Evolutionary conservation across 2,888 invertebrate genomes (phyloP).

Genomic region (Axea sp.): DNA sequence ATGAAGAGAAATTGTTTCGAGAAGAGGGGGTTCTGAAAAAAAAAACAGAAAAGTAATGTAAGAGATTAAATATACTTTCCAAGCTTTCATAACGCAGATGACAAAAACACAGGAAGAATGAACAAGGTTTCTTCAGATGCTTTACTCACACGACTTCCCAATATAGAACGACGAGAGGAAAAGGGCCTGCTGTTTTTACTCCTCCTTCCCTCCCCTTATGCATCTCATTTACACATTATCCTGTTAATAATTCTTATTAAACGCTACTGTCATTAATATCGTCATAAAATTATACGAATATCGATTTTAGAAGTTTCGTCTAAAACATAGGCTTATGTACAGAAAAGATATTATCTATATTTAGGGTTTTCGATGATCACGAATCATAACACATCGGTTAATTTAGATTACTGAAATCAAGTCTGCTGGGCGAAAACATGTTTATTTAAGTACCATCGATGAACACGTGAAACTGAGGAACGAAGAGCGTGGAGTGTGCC

Average conservation of each 20-base stretch:
- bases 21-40: slow-evolving; percentile 27
- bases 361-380: slow-evolving; percentile 69
- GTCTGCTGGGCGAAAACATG: slow-evolving; percentile 66
- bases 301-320: slow-evolving; percentile 73
- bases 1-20: slow-evolving; percentile 22
- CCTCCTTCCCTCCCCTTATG: slow-evolving; percentile 60
- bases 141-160: slow-evolving; percentile 50
- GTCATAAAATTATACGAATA: slow-evolving; percentile 74
- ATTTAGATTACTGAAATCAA: slow-evolving; percentile 68
- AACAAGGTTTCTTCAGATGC: slow-evolving; percentile 41
- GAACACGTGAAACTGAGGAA: slow-evolving; percentile 65
- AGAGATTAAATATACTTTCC: slow-evolving; percentile 56
- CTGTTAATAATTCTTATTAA: slow-evolving; percentile 75
- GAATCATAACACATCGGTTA: slow-evolving; percentile 72
- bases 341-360: slow-evolving; percentile 76
- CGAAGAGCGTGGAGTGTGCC: slow-evolving; percentile 76
- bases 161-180: slow-evolving; percentile 48
- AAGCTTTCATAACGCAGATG: slow-evolving; percentile 54
- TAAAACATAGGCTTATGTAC: slow-evolving; percentile 78
- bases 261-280: slow-evolving; percentile 75
- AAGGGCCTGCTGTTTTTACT: slow-evolving; percentile 54
- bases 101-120: slow-evolving; percentile 35
- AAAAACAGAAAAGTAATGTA: slow-evolving; percentile 49
- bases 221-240: slow-evolving; percentile 73
- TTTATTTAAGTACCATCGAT: slow-evolving; percentile 75